Evolutionary conservation across 2,797 vertebrate genomes (phyloP).

Genomic region (Hirundo rustica): DNA sequence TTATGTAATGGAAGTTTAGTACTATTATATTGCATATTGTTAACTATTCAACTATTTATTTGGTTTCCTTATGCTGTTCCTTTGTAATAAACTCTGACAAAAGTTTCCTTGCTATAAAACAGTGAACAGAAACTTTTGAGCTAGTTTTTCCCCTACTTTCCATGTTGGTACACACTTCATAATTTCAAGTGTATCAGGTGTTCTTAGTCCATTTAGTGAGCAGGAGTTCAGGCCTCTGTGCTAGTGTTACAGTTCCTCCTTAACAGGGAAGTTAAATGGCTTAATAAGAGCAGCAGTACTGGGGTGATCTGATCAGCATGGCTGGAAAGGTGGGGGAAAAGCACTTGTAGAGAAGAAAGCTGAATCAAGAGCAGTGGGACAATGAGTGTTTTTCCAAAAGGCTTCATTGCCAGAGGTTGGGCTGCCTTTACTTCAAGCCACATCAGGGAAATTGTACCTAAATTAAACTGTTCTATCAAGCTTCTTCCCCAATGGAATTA

Average conservation of each 20-base stretch:
- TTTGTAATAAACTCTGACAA: conserved; percentile 48
- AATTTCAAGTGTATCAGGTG: not conserved
- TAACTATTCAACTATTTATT: conserved; percentile 60
- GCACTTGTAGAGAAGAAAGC: not conserved
- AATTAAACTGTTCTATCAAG: not conserved
- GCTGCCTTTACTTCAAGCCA: not conserved
- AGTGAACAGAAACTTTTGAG: not conserved
- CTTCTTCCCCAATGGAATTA: not conserved
- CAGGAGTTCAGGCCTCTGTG: not conserved
- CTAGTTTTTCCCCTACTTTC: not conserved
- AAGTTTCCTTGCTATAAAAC: conserved; percentile 23
- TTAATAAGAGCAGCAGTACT: not conserved
- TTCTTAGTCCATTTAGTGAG: not conserved
- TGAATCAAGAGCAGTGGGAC: not conserved
- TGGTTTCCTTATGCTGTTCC: conserved; percentile 36
- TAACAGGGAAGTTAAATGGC: not conserved
- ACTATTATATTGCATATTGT: conserved; percentile 27
- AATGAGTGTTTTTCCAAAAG: not conserved
- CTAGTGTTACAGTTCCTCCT: not conserved
- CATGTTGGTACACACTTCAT: not conserved
- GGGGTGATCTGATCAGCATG: not conserved
- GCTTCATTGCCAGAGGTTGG: not conserved
- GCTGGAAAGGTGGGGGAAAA: not conserved
- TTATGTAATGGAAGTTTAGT: conserved; percentile 42
- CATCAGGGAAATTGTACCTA: not conserved